Percentiles rank a stretch among this genome's conserved stretches.
phyloP scores from a whole-genome alignment of 2,113 vertebrate species.

The Pica pica region DNA sequence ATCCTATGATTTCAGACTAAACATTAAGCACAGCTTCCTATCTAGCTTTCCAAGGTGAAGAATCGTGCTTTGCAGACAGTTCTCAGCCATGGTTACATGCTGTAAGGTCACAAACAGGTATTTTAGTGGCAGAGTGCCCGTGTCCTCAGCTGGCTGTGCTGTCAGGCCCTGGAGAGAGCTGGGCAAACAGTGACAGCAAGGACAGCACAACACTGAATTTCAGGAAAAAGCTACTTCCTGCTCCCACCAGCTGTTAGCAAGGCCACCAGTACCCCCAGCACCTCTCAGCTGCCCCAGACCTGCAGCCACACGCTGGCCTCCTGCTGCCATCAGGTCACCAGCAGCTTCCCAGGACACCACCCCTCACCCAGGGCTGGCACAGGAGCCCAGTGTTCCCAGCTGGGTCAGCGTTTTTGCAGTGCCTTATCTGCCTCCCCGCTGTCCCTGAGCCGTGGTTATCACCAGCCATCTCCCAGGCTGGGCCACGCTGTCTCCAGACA shows the following conservation, averaged over 20 bases:
- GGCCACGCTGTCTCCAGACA: not conserved
- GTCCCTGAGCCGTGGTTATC: fast-evolving
- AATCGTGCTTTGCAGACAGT: not conserved
- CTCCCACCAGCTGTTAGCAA: not conserved
- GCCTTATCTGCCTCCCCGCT: not conserved
- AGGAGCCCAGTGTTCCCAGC: fast-evolving
- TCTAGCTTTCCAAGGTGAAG: not conserved
- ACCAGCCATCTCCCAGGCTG: not conserved
- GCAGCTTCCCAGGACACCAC: not conserved
- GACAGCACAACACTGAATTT: fast-evolving
- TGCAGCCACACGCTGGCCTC: fast-evolving
- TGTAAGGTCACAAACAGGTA: not conserved
- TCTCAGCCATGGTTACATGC: fast-evolving
- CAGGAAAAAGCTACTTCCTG: not conserved
- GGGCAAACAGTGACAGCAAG: not conserved
- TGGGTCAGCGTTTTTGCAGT: not conserved
- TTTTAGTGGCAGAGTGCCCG: fast-evolving
- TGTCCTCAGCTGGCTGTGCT: not conserved
- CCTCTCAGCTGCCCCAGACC: not conserved
- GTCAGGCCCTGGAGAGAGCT: not conserved
- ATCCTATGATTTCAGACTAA: not conserved
- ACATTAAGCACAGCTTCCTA: not conserved
- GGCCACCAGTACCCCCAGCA: not conserved
- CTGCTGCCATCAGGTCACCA: no score
- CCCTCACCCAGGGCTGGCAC: not conserved